phyloP scores from a whole-genome alignment of 2,113 vertebrate species.

The Cettia cetti region DNA sequence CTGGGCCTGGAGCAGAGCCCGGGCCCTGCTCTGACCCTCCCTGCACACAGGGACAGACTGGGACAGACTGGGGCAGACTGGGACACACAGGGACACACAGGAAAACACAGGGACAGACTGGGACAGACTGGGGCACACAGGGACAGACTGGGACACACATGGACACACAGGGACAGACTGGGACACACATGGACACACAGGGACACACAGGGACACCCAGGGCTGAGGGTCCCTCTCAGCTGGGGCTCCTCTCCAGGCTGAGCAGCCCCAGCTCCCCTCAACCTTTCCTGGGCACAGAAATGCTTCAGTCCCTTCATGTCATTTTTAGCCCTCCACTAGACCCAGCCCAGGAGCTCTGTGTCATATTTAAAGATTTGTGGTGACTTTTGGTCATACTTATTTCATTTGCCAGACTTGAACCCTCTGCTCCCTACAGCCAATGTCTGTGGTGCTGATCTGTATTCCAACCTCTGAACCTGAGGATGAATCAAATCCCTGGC shows the following conservation, averaged over 20 bases:
- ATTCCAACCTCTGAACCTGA: not conserved
- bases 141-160: not conserved
- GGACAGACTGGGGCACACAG: not conserved
- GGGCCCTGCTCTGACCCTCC: not conserved
- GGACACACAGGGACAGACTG: not conserved
- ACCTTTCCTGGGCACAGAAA: not conserved
- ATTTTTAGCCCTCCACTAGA: not conserved
- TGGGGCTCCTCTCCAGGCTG: not conserved
- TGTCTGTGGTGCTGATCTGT: not conserved
- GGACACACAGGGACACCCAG: not conserved
- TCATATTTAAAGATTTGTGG: no score
- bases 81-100: no score
- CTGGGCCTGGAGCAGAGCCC: not conserved
- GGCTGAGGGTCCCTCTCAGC: not conserved
- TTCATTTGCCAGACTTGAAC: not conserved
- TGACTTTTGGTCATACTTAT: not conserved
- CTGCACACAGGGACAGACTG: not conserved
- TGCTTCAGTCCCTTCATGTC: no score
- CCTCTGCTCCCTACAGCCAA: not conserved
- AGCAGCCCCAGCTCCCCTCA: not conserved
- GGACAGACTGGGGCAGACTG: not conserved
- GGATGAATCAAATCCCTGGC: not conserved
- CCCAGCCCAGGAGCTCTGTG: accelerated
- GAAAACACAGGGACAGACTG: accelerated
- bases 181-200: accelerated